A percentile compares a stretch with the other conserved stretches of the same genome.
phyloP scores from a whole-genome alignment of 1,140 invertebrate genomes.

The Anthonomus grandis region DNA sequence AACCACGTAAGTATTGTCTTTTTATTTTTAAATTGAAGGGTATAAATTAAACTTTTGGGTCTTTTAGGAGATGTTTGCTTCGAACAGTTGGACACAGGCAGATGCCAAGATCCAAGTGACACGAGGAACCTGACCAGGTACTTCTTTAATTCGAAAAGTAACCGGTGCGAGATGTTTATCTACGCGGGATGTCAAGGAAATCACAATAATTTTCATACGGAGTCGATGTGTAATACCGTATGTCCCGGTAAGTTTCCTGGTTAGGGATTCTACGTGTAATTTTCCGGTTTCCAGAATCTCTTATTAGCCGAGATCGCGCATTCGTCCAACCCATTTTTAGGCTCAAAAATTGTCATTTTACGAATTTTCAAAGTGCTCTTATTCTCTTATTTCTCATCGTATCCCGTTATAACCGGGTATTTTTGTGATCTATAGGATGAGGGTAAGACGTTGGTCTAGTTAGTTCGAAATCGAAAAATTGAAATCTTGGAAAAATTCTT shows the following conservation, averaged over 20 bases:
- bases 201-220: constrained; percentile 84
- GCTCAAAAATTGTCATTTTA: too few relatives aligned
- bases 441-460: too few relatives aligned
- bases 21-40: not conserved
- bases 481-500: too few relatives aligned
- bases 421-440: too few relatives aligned
- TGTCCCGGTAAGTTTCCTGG: constrained; percentile 63
- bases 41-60: too few relatives aligned
- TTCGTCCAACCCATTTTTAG: too few relatives aligned
- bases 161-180: constrained; percentile 68
- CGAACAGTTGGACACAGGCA: constrained; percentile 63
- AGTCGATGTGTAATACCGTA: constrained; percentile 75
- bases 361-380: too few relatives aligned
- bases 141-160: constrained; percentile 74
- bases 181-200: constrained; percentile 76
- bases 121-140: constrained; percentile 61
- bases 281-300: too few relatives aligned
- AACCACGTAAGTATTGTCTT: constrained; percentile 58
- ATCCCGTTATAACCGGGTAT: too few relatives aligned
- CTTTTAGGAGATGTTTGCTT: constrained; percentile 75
- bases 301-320: too few relatives aligned
- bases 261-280: not conserved
- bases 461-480: too few relatives aligned
- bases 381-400: too few relatives aligned
- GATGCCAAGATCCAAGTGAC: constrained; percentile 47